Evolutionary conservation across 2,113 vertebrate species (phyloP).

Genomic region (Grammomys dolichurus): DNA sequence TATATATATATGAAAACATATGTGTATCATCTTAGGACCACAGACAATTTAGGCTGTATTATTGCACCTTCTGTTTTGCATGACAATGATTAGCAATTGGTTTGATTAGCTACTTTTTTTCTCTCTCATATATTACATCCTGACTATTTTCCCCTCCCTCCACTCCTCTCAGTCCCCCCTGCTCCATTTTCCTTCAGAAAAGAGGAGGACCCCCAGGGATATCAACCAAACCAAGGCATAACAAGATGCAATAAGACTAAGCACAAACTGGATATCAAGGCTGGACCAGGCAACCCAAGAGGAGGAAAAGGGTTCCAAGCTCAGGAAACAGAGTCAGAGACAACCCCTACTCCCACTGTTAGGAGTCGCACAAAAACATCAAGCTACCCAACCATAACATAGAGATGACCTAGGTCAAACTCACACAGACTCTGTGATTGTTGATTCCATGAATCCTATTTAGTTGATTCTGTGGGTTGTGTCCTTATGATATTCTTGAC

Average conservation of each 20-base stretch:
- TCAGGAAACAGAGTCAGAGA: not conserved
- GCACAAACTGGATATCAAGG: not conserved
- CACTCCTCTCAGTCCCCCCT: not conserved
- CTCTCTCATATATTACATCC: not conserved
- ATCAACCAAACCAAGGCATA: not conserved
- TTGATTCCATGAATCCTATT: not conserved
- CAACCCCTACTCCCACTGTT: not conserved
- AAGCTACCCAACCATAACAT: not conserved
- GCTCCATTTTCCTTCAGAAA: not conserved
- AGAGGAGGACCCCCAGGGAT: not conserved
- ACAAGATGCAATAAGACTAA: not conserved
- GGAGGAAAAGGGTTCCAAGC: not conserved
- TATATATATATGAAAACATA: not conserved
- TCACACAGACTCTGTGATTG: not conserved
- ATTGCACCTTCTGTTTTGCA: not conserved
- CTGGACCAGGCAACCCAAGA: not conserved
- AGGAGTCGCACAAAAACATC: not conserved
- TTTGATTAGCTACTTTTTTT: conserved; percentile 1
- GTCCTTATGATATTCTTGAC: not conserved
- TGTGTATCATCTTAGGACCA: not conserved
- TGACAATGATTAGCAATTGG: not conserved
- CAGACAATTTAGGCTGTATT: not conserved
- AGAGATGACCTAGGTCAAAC: not conserved
- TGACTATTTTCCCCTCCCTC: not conserved
- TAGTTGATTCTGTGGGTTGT: not conserved